A percentile compares a stretch with the other conserved stretches of the same genome.
Evolutionary conservation across 2,797 vertebrate species (phyloP).

Genomic region (Catharus ustulatus): DNA sequence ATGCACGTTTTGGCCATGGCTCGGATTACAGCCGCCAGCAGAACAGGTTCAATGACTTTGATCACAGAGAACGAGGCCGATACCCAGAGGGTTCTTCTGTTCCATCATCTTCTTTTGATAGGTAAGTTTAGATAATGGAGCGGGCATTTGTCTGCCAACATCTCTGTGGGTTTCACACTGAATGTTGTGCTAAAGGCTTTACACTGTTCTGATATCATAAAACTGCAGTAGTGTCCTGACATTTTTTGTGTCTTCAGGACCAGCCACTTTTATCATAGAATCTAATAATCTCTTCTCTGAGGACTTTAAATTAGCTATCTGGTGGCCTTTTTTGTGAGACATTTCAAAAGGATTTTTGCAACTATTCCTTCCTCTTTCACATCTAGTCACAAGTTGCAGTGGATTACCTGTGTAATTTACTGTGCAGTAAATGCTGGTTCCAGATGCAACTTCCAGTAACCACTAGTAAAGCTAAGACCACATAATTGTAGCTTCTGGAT

Average conservation of each 20-base stretch:
- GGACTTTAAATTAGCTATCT: background rate
- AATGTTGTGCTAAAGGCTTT: background rate
- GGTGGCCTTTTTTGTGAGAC: background rate
- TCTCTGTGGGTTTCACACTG: background rate
- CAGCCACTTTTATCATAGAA: background rate
- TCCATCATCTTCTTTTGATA: constrained; percentile 87
- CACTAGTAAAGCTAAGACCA: background rate
- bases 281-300: background rate
- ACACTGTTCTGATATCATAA: background rate
- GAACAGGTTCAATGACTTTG: constrained; percentile 92
- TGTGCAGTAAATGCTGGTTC: background rate
- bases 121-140: constrained; percentile 72
- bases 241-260: background rate
- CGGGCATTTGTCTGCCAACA: background rate
- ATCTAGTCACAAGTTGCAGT: background rate
- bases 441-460: background rate
- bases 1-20: constrained; percentile 86
- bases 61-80: constrained; percentile 86
- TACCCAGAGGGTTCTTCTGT: constrained; percentile 84
- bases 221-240: background rate
- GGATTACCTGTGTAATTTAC: background rate
- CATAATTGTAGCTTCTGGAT: background rate
- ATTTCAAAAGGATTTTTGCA: background rate
- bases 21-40: constrained; percentile 91
- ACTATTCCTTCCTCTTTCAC: background rate